These are phyloP conservation scores for Athene noctua DNA, from an alignment of 2,113 vertebrate species.

Conservation along the genomic window DNA sequence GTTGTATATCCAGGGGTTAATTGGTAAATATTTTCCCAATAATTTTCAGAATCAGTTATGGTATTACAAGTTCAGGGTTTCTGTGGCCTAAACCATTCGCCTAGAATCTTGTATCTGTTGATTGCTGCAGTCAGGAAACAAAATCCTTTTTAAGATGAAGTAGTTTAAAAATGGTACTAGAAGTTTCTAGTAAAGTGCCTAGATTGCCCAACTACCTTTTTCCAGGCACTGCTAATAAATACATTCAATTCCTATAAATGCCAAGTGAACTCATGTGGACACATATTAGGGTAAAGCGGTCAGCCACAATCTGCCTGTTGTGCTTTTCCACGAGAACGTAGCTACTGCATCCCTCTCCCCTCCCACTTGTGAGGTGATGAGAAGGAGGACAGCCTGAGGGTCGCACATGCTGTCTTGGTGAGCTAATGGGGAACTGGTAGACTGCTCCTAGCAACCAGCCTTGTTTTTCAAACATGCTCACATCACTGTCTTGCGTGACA, in stretches of 20 bases:
- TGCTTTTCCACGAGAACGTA: background rate
- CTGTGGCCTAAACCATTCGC: background rate
- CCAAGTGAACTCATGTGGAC: background rate
- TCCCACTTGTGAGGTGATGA: background rate
- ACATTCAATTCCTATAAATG: background rate
- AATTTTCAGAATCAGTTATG: background rate
- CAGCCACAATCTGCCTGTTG: background rate
- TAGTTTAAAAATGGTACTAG: background rate
- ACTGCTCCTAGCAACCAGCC: background rate
- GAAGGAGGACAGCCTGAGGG: background rate
- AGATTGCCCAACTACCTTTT: background rate
- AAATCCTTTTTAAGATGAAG: background rate
- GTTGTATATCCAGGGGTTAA: background rate
- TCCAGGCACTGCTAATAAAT: background rate
- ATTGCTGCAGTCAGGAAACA: background rate
- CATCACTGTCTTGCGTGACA: background rate
- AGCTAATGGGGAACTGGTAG: background rate
- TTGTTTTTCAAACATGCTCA: background rate
- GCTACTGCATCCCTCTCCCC: background rate
- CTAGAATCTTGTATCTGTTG: background rate
- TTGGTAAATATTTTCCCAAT: background rate
- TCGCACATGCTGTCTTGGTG: too few relatives aligned
- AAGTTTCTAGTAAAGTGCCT: background rate
- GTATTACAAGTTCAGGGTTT: background rate
- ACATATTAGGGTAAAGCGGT: background rate